Base-by-base conservation (phyloP, 2,797 vertebrate species). In the Onychomys torridus region DNA sequence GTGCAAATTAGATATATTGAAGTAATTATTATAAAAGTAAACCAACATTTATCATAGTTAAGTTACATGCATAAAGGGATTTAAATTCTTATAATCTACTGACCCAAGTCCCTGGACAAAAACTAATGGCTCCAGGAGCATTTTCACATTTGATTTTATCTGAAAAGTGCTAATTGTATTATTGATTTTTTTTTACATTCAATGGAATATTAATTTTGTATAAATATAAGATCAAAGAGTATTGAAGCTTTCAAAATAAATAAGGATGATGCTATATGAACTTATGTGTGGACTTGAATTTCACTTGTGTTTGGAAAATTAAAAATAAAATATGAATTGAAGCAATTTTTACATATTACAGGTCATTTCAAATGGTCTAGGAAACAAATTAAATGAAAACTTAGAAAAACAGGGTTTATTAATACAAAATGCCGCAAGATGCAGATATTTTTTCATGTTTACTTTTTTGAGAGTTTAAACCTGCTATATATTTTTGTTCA, bases 1-100 rank as follows among this genome's bases (percentile, higher is more conserved):
- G 65, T 93, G 40, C 25, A 92, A 90, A 63, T 91, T 91, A 96
- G 25, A 61, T 0, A 86, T n/a, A 92, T 37, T 78, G 83, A 96
- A 95, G 92, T 86, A 55, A 85, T 27, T 67, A 89, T 86, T 85
- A 89, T 6, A 91, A 96, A 65, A 49, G 11, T 9, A 92, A 93
- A 71, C 90, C 69, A 95, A 92, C 59, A 91, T 59, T 21, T 69
- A 32, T 79, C 59, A 82, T 37, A 89, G 55, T 67, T 16, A 87
- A 91, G 9, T 52, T 90, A 25, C 8, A 91, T 19, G 0, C 37
- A 23, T 63, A 23, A 97, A 89, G 49, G 9, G 3, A 86, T 87
- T 93, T 94, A 77, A 96, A 59, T 81, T 21, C 65, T n/a, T 94
- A 11, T 7, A 76, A 75, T 77, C 21, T 75, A 91, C 63, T 59